A percentile compares a stretch with the other conserved stretches of the same genome.
Conservation (phyloP, 2,113 vertebrate species). For the Sapayoa aenigma region DNA sequence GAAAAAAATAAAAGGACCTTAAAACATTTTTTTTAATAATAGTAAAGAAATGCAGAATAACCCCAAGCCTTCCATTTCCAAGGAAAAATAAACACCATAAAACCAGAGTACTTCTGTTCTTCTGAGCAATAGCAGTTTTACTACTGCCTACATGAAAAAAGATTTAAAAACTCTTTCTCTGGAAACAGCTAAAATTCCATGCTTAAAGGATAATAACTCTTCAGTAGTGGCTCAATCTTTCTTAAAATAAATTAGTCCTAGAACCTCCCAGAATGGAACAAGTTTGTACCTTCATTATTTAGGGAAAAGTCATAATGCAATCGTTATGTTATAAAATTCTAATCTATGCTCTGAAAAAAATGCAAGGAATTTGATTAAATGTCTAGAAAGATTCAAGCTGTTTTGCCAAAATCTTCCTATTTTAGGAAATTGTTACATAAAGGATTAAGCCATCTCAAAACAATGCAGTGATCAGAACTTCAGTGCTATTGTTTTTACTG, state of each 20-base stretch:
- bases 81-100: neutral
- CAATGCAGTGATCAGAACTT: neutral
- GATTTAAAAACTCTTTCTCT: neutral
- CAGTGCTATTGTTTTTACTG: neutral
- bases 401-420: neutral
- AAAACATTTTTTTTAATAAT: neutral
- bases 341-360: neutral
- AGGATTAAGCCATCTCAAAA: neutral
- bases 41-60: neutral
- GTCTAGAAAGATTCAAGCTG: neutral
- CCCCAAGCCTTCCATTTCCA: neutral
- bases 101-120: neutral
- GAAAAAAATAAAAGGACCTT: neutral
- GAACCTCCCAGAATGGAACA: neutral
- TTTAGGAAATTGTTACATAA: neutral
- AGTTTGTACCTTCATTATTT: neutral
- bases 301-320: neutral
- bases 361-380: neutral
- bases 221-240: neutral
- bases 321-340: neutral
- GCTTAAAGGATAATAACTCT: neutral
- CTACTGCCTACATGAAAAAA: neutral
- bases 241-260: neutral
- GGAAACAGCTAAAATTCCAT: neutral
- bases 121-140: neutral